phyloP scores from a whole-genome alignment of 2,797 vertebrate species.

The Todus mexicanus region DNA sequence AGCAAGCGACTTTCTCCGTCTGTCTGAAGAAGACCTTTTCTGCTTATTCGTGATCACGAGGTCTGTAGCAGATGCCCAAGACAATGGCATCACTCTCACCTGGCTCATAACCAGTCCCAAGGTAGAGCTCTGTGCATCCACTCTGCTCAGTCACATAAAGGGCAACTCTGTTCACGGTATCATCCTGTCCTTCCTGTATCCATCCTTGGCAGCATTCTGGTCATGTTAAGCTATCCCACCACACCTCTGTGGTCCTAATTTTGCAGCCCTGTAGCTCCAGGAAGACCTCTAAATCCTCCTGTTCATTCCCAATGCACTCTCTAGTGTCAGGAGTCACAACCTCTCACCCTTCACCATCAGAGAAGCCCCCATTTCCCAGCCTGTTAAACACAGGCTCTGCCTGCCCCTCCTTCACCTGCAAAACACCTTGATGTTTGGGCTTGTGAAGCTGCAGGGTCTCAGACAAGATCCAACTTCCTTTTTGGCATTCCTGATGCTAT shows the following conservation, averaged over 20 bases:
- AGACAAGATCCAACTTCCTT: neutral
- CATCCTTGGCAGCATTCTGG: neutral
- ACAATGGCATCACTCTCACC: neutral
- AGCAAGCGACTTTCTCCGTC: neutral
- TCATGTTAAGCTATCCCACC: neutral
- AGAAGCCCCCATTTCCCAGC: neutral
- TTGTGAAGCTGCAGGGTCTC: neutral
- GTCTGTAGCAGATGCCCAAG: neutral
- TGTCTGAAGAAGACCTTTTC: neutral
- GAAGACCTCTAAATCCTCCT: neutral
- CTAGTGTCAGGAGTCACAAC: neutral
- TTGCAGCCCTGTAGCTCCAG: neutral
- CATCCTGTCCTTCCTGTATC: neutral
- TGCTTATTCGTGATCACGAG: neutral
- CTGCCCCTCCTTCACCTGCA: neutral
- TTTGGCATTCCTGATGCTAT: neutral
- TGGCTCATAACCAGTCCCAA: neutral
- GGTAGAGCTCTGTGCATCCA: neutral
- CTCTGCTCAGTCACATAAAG: fast-evolving
- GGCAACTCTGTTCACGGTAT: neutral
- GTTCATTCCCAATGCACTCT: neutral
- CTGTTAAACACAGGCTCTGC: neutral
- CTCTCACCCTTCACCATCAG: neutral
- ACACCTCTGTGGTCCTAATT: neutral
- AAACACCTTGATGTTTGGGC: neutral